Percentiles rank a stretch among this genome's conserved stretches.
Evolutionary conservation across 2,113 vertebrate genomes (phyloP).

Genomic region (Dipodomys stephensi): DNA sequence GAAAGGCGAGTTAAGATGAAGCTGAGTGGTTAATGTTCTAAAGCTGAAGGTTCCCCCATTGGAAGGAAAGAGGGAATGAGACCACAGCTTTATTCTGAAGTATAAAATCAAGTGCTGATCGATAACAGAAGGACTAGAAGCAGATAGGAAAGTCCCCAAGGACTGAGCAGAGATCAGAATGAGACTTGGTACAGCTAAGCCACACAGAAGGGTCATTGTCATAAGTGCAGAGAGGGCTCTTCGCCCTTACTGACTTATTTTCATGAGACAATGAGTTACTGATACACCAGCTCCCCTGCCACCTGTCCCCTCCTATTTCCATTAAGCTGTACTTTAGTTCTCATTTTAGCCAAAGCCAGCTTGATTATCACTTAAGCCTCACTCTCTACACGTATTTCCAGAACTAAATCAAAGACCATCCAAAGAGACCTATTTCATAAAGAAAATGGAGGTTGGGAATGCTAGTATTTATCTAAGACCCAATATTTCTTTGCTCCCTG

Average conservation of each 20-base stretch:
- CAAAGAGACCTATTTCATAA: background rate
- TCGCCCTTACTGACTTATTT: background rate
- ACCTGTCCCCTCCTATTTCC: background rate
- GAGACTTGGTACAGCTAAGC: background rate
- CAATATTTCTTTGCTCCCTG: slow-evolving; percentile 30
- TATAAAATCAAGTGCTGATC: background rate
- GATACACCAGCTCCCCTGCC: background rate
- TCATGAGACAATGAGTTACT: background rate
- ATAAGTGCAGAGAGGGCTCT: background rate
- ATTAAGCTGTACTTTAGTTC: background rate
- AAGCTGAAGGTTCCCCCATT: background rate
- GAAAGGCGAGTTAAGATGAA: slow-evolving; percentile 40
- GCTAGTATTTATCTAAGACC: background rate
- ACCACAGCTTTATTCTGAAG: background rate
- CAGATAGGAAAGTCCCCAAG: background rate
- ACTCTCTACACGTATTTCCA: background rate
- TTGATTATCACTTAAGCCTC: background rate
- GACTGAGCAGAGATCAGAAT: background rate
- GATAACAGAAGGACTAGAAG: background rate
- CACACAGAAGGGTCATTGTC: background rate
- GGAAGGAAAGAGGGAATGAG: background rate
- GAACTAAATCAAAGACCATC: slow-evolving; percentile 7
- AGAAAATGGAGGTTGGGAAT: background rate
- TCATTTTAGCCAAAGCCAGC: background rate
- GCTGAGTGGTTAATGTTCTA: background rate